A percentile compares a stretch with the other conserved stretches of the same genome.
Conservation (phyloP, 2,797 vertebrate species). For the Forpus xanthops region DNA sequence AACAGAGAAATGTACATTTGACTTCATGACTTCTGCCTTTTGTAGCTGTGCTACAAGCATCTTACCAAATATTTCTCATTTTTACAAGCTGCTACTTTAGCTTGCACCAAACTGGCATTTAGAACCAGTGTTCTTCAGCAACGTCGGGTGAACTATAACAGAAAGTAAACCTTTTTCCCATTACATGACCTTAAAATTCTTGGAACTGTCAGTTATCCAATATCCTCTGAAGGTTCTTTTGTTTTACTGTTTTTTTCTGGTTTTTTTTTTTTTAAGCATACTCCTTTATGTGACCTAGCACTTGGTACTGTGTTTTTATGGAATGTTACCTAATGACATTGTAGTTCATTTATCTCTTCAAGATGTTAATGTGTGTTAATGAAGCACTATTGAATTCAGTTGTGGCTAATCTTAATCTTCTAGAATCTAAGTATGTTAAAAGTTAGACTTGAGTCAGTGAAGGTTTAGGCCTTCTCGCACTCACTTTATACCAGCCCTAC, state of each 20-base stretch:
- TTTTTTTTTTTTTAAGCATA: neutral
- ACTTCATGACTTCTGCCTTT: neutral
- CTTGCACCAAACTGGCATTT: neutral
- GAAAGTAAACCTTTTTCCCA: neutral
- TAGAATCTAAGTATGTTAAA: neutral
- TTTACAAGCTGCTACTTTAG: neutral
- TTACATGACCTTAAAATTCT: neutral
- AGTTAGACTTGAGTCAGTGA: neutral
- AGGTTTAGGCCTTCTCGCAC: neutral
- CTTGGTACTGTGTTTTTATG: neutral
- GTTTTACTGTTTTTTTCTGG: neutral
- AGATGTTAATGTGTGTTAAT: neutral
- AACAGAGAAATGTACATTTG: neutral
- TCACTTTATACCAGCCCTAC: neutral
- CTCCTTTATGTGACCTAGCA: neutral
- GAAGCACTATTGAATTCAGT: neutral
- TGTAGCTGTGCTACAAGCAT: neutral
- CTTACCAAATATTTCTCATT: neutral
- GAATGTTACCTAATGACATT: neutral
- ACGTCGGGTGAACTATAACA: neutral
- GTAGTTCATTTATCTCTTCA: neutral
- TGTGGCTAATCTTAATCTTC: neutral
- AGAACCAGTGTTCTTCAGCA: neutral
- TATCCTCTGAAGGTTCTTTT: neutral
- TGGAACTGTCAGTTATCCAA: neutral